Evolutionary conservation across 1,140 invertebrate species (phyloP), one percentile per base, ranked within the genome.

Genomic region (Drosophila neocordata): DNA sequence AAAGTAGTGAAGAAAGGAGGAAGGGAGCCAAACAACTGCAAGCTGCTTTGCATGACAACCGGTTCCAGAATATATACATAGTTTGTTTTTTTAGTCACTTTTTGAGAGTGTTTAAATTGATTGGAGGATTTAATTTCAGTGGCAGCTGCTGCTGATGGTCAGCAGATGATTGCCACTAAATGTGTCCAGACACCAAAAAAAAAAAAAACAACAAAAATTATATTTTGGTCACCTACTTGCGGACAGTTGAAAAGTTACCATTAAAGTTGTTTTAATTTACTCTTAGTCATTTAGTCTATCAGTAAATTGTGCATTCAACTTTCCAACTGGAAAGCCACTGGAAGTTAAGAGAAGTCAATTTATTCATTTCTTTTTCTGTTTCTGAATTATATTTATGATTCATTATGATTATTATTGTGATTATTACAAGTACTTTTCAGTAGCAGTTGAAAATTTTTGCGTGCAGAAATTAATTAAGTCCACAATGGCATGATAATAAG

Each of bases 71-170:
- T 63, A 51, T 76, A 53, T 52, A 60, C 57, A 18, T 68, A 68
- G 63, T 60, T 34, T 60, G 41, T 41, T 69, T 59, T 56, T 41
- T 48, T 48, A 20, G 15, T 20, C 41, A 52, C 35, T 58, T 62
- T 37, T 60, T 57, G 48, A 56, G 48, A 63, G 67, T 69, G 71
- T 81, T 81, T 87, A 85, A 85, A 85, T 85, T 85, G 82, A 85
- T 85, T 85, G 82, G 82, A 82, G 82, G 82, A 85, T 85, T 85
- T 85, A 87, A 87, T 85, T 85, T 85, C 82, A 85, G 78, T 81
- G 78, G 82, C 82, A 85, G 82, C 82, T 85, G 82, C 77, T 66
- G 67, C 64, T 12, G 76, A 65, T 73, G 53, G 51, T 35, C 53
- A 56, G 13, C 44, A 51, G 57, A 13, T 53, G 31, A 44, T 15